Evolutionary conservation across 2,888 invertebrate genomes (phyloP), one percentile per base, ranked within the genome.

Genomic region (Oscheius sp.): DNA sequence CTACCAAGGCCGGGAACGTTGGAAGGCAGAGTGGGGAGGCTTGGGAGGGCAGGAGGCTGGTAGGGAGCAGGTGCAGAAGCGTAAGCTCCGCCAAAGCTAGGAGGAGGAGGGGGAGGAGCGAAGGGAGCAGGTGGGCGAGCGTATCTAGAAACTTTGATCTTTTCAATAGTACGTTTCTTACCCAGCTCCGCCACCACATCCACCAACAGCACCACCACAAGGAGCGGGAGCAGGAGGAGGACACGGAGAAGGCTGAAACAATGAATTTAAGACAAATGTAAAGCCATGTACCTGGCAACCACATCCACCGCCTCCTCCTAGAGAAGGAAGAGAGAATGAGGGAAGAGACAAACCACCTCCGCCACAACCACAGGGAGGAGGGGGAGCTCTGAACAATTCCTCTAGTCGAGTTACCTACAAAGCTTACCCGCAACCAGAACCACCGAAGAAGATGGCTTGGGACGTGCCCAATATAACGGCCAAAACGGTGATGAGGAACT

Each of bases 401-500:
- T 29, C 10, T 37, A 55, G n/a, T 10, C 10, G n/a, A 9, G 2
- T 50, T 29, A 55, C 10, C 2, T 13, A 37, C 10, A 37, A 63
- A 1, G 5, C 55, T 68, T 55, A 68, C 68, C 68, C 68, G 68
- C 68, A 68, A 13, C 68, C 68, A 29, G 68, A 53, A 35, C 68
- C 68, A 35, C 68, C 68, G 53, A 68, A 68, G 68, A 68, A 68
- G 29, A 68, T 68, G 68, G 68, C 68, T 53, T 68, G 53, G 37
- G 68, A 55, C 35, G 68, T 53, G 51, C 55, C 55, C n/a, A 68
- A 55, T 35, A 68, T 35, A n/a, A 55, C 37, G 33, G 68, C 68
- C 55, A 68, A 32, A 5, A 68, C n/a, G n/a, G 65, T 5, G 11
- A 51, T 53, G 32, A 21, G 21, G 21, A 35, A 13, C 33, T 42